Conservation (phyloP, 37 sponge, comb jelly and placozoan genomes). For the Halisarca cf. caerulea region DNA sequence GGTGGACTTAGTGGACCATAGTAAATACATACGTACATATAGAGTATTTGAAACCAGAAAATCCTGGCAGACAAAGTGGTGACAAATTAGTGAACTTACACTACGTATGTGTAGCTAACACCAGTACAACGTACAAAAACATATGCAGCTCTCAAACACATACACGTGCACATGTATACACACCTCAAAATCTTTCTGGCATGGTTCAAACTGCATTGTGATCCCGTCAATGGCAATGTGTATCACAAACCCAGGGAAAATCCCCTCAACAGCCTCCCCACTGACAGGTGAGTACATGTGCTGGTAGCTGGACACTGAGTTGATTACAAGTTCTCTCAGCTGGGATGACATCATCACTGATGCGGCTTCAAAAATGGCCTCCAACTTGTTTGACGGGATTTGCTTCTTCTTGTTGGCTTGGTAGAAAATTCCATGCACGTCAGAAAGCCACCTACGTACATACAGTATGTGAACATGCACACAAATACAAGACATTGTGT, state of each 20-base stretch:
- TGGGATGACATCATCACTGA: constrained; percentile 85
- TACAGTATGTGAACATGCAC: constrained; percentile 2
- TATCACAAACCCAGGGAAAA: constrained; percentile 82
- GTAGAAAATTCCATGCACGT: constrained; percentile 95
- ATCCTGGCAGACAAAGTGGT: too few species aligned
- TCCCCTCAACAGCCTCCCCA: constrained; percentile 25
- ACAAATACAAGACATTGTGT: background rate
- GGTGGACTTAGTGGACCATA: too few species aligned
- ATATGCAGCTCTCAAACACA: background rate
- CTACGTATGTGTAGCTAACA: background rate
- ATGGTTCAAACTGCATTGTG: constrained; percentile 87
- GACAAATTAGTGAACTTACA: too few species aligned
- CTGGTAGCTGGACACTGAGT: constrained; percentile 70
- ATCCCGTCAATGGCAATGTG: constrained; percentile 75
- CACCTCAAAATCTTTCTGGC: constrained; percentile 69
- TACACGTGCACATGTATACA: background rate
- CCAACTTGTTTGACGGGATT: constrained; percentile 80
- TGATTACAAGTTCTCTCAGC: constrained; percentile 77
- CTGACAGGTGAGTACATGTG: constrained; percentile 66
- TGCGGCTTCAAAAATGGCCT: constrained; percentile 80
- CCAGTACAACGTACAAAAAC: background rate
- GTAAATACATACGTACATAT: too few species aligned
- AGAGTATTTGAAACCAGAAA: too few species aligned
- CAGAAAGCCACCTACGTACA: constrained; percentile 87
- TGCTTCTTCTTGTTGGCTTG: constrained; percentile 90